These are phyloP conservation scores for Peromyscus leucopus DNA, from an alignment of 2,113 vertebrate species.

Conservation along the genomic window DNA sequence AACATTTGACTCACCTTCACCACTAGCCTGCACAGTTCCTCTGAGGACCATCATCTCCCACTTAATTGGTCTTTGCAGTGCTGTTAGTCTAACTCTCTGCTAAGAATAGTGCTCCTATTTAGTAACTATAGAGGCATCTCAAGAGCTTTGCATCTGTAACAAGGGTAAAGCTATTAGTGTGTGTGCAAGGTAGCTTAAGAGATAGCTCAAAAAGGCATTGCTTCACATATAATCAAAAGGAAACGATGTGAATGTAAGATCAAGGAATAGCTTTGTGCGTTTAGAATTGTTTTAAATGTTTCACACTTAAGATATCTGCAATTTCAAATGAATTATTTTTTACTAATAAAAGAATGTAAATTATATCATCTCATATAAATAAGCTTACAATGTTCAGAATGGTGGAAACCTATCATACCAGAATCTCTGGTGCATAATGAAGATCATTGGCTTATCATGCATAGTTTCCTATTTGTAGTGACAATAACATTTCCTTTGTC, in stretches of 20 bases:
- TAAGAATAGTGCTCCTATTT: constrained; percentile 27
- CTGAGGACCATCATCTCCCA: background rate
- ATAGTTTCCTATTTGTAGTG: background rate
- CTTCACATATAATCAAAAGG: constrained; percentile 17
- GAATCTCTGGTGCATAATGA: background rate
- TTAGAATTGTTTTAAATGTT: background rate
- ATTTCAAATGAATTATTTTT: background rate
- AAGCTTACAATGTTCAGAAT: background rate
- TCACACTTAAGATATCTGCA: background rate
- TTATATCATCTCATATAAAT: background rate
- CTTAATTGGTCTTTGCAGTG: background rate
- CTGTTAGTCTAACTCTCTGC: background rate
- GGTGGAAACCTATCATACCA: background rate
- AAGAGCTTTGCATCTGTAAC: background rate
- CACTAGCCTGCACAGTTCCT: background rate
- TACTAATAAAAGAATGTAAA: background rate
- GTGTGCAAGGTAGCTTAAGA: background rate
- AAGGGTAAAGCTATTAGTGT: background rate
- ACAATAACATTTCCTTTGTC: background rate
- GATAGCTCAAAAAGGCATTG: background rate
- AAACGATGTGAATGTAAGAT: background rate
- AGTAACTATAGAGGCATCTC: background rate
- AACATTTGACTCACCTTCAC: background rate
- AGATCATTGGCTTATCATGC: background rate
- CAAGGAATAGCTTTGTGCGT: background rate